Base-by-base conservation (phyloP, 2,113 vertebrate species). In the Onychorhynchus coronatus region DNA sequence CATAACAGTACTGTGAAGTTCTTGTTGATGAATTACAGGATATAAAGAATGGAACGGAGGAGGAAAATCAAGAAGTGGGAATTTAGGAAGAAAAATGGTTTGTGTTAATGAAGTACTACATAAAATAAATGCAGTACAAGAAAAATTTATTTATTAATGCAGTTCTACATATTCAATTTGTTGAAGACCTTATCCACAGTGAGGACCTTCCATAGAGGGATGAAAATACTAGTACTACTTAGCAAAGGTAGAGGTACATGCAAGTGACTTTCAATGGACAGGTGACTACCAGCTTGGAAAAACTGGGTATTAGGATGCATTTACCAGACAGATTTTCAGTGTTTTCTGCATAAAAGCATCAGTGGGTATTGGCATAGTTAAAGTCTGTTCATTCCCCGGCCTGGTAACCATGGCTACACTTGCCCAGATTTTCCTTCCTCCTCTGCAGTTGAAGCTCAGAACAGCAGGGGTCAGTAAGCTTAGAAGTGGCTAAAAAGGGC, bases 391-490 rank as follows among this genome's bases (percentile, higher is more conserved):
- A 35, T 83, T 91, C 46, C 24, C 30, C 76, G 63, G 78, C 39
- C 59, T 83, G 67, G 88, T 94, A 96, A 91, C 88, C 67, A 91
- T 80, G 76, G 63, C 79, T 96, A 94, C 85, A 44, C 47, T 90
- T 84, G 71, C 65, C 94, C 15, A 2, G 67, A 83, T 85, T 93
- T 92, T 88, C 72, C 33, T 33, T 85, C 19, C 16, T 90, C 16
- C 24, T 91, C 63, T 84, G 67, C 52, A 71, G 23, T 1, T 82
- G 75, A 59, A 91, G 25, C 9, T 55, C 75, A 74, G 55, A 94
- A 39, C 30, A 73, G 16, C 39, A 77, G 47, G 50, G 19, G 27
- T 50, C 67, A 39, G 31, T 62, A 74, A 46, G 55, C 16, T 61
- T 80, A 65, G 18, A 90, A 86, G 55, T 41, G 46, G 41, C 74